A percentile compares a stretch with the other conserved stretches of the same genome.
These are phyloP conservation scores for Pseudomyrmex flavicornis DNA, from an alignment of 1,140 invertebrate species.

Conservation along the genomic window DNA sequence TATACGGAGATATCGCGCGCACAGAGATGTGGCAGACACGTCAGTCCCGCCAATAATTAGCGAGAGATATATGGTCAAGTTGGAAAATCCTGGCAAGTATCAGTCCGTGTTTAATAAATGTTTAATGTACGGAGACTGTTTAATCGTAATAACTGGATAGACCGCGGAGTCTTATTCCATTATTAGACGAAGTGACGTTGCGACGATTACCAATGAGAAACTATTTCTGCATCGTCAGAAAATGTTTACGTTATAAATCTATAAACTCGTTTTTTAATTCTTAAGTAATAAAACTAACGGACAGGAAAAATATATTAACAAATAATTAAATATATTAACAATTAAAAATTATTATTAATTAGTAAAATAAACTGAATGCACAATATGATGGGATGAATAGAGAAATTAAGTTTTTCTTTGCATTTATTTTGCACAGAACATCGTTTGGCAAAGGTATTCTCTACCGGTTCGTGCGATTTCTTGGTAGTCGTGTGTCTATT, in stretches of 20 bases:
- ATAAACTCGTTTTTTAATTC: too few relatives aligned
- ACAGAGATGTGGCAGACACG: too few relatives aligned
- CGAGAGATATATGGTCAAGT: not conserved
- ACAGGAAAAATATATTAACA: not conserved
- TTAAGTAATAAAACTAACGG: too few relatives aligned
- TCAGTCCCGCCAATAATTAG: not conserved
- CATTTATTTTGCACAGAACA: not conserved
- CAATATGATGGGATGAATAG: not conserved
- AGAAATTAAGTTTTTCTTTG: not conserved
- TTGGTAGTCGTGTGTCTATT: conserved; percentile 4
- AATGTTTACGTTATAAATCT: not conserved
- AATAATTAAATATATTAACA: not conserved
- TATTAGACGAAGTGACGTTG: conserved; percentile 2
- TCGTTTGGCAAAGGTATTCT: not conserved
- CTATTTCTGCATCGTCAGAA: not conserved
- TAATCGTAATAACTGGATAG: conserved; percentile 26
- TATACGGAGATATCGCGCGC: too few relatives aligned
- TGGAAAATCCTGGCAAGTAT: conserved; percentile 41
- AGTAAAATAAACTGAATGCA: not conserved
- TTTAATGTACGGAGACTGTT: conserved; percentile 30
- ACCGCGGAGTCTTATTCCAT: conserved; percentile 6
- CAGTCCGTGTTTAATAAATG: not conserved
- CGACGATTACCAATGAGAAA: not conserved
- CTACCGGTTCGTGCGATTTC: conserved; percentile 1
- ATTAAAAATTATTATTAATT: conserved; percentile 2